Evolutionary conservation across 2,888 invertebrate species (phyloP).

Genomic region (Heteropelma amictum): DNA sequence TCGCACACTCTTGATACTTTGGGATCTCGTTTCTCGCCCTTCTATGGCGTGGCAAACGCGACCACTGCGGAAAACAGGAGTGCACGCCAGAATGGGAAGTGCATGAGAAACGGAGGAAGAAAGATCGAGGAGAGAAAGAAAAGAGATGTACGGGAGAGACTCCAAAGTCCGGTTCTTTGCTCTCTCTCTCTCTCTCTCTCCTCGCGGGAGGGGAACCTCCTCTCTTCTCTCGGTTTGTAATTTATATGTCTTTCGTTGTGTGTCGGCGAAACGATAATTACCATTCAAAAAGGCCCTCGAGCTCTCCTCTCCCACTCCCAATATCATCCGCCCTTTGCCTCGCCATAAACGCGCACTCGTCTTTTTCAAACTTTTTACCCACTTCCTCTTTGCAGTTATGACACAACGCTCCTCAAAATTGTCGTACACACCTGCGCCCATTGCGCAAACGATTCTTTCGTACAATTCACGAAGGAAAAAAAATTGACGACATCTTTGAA

Average conservation of each 20-base stretch:
- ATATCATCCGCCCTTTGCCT: slow-evolving; percentile 16
- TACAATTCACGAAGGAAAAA: too few relatives aligned
- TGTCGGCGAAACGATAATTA: slow-evolving; percentile 69
- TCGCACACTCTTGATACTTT: slow-evolving; percentile 7
- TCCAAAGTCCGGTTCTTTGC: slow-evolving; percentile 40
- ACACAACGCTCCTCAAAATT: background rate
- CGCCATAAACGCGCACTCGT: background rate
- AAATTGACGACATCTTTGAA: too few relatives aligned
- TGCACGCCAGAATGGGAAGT: slow-evolving; percentile 28
- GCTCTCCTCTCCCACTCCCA: slow-evolving; percentile 25
- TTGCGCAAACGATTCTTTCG: too few relatives aligned
- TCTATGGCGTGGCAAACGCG: slow-evolving; percentile 35
- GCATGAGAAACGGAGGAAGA: slow-evolving; percentile 2
- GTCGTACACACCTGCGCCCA: background rate
- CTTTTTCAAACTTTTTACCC: background rate
- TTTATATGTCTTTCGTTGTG: slow-evolving; percentile 67
- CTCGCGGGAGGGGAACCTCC: background rate
- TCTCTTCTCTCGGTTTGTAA: slow-evolving; percentile 61
- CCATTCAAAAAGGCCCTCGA: slow-evolving; percentile 64
- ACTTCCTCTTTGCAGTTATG: background rate
- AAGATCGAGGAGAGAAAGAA: background rate
- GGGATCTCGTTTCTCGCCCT: slow-evolving; percentile 47
- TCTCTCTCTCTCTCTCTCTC: background rate
- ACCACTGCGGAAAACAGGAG: slow-evolving; percentile 24
- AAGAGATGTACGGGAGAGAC: slow-evolving; percentile 23